Evolutionary conservation across 2,888 invertebrate species (phyloP), one percentile per base, ranked within the genome.

Genomic region (Kryphioiulus occultus): DNA sequence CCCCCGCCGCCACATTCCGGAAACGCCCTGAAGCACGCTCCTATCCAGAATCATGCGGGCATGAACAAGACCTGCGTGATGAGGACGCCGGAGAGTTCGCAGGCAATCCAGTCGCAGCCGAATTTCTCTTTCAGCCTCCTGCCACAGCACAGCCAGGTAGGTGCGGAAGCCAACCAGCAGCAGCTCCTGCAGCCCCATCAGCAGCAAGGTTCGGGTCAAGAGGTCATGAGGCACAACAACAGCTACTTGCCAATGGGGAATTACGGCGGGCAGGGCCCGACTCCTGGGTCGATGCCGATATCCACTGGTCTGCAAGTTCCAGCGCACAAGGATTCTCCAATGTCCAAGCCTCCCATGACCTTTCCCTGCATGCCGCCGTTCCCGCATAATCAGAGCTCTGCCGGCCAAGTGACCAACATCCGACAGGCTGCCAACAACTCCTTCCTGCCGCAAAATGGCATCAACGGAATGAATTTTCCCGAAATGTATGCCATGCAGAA

Each of bases 151-250:
- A 39, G 59, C 26, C 68, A 78, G 39, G 85, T 26, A 42, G 35
- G 59, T 12, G 39, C 22, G 12, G 86, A 59, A 12, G 44, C 22
- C 19, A 86, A 88, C 83, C 89, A 88, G 39, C 88, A 89, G n/a
- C 88, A 86, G 32, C 88, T 88, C 30, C 87, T 78, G 53, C 88
- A 88, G 32, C 88, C 87, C 22, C 88, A 86, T 26, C 88, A 86
- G 47, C 88, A 88, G 39, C 88, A 88, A 26, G 86, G 84, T 15
- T 35, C 85, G 7, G 53, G 2, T 19, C 86, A 86, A 19, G 86
- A 86, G 1, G 85, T 42, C 10, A 53, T 86, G 30, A 86, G 87
- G n/a, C 87, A 87, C 30, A 78, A 78, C 22, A 87, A 87, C 78
- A 30, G 78, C 42, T 87, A 87, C 39, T 26, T 87, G 19, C 32